Evolutionary conservation across 1,140 invertebrate genomes (phyloP).

Genomic region (Ceratina australensis): DNA sequence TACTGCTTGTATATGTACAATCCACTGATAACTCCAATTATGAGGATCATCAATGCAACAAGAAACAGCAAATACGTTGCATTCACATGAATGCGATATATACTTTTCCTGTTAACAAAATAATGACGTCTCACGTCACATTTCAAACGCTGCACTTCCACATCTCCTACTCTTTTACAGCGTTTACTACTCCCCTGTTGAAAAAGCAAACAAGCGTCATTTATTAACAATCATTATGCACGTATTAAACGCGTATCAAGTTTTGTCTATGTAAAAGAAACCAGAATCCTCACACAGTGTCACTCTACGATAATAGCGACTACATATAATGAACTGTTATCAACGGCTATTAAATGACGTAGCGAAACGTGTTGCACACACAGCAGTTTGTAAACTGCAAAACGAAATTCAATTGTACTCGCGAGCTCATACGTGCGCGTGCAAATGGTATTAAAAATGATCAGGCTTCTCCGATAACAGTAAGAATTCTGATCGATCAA

Average conservation of each 20-base stretch:
- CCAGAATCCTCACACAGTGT: background rate
- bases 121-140: constrained; percentile 63
- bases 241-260: too few relatives aligned
- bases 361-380: background rate
- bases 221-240: too few relatives aligned
- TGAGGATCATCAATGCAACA: constrained; percentile 85
- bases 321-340: background rate
- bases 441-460: too few relatives aligned
- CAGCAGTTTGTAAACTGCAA: background rate
- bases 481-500: background rate
- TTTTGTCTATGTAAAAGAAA: background rate
- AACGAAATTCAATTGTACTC: background rate
- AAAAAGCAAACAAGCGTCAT: background rate
- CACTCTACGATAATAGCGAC: background rate
- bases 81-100: constrained; percentile 80
- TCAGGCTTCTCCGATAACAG: too few relatives aligned
- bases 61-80: constrained; percentile 87
- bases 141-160: constrained; percentile 70
- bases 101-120: constrained; percentile 66
- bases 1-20: constrained; percentile 89
- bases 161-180: constrained; percentile 52
- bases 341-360: background rate
- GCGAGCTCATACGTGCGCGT: too few relatives aligned
- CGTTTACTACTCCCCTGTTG: constrained; percentile 67
- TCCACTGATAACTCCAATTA: constrained; percentile 88